Conservation (phyloP, 2,113 vertebrate species). For the Nestor notabilis region DNA sequence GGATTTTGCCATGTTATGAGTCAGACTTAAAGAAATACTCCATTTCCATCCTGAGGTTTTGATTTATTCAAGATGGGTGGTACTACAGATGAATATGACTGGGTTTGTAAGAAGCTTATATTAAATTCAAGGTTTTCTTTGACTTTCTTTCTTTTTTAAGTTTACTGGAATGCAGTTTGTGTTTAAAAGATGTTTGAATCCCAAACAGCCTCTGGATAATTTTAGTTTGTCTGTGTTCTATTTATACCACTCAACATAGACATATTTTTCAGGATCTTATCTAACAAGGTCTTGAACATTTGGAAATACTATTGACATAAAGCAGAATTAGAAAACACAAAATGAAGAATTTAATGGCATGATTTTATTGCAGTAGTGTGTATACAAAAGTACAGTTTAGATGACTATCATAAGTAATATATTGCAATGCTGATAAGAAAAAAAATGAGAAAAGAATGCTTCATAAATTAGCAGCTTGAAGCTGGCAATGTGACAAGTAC, state of each 20-base stretch:
- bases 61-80: constrained; percentile 40
- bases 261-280: not conserved
- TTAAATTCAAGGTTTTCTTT: not conserved
- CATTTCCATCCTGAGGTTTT: not conserved
- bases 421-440: not conserved
- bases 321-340: not conserved
- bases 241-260: not conserved
- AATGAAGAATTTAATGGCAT: not conserved
- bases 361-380: not conserved
- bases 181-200: not conserved
- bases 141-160: not conserved
- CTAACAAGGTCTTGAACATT: not conserved
- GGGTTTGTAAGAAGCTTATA: not conserved
- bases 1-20: constrained; percentile 28
- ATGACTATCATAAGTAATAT: not conserved
- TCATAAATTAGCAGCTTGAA: not conserved
- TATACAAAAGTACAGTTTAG: not conserved
- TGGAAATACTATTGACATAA: not conserved
- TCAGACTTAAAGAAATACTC: constrained; percentile 42
- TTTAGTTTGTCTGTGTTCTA: not conserved
- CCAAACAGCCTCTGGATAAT: not conserved
- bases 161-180: not conserved
- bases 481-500: not conserved
- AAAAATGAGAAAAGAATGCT: not conserved
- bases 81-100: not conserved